Base-by-base conservation (phyloP, 2,888 invertebrate genomes). In the Euspilapteryx auroguttella region DNA sequence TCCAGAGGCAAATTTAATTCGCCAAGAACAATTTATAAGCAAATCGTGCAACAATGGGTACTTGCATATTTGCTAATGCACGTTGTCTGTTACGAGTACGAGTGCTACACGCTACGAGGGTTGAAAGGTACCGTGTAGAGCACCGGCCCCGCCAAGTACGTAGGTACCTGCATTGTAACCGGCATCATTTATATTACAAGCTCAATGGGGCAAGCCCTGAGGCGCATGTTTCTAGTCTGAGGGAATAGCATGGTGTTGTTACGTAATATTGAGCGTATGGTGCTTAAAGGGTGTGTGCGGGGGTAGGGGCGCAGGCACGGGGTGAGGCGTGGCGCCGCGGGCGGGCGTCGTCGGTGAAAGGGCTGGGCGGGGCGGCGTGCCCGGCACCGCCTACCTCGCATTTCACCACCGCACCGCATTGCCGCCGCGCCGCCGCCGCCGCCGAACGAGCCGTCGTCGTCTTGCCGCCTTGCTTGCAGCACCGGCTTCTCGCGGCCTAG, bases 341-440 rank as follows among this genome's bases (percentile, higher is more conserved):
- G 66, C 66, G 69, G 43, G 65, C 42, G 44, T 63, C 59, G 66
- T 63, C 61, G n/a, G 66, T 68, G 65, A 68, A 65, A 65, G 68
- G 66, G 63, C 65, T 63, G 65, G 69, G 66, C 65, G 68, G 64
- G 45, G 63, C 68, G 54, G 62, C 68, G 64, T 66, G 65, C 53
- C 36, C 59, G 58, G 62, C 51, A 52, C 69, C 65, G 62, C 71
- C 69, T 59, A 66, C 57, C 50, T 41, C 14, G 34, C 61, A 62
- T 73, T 73, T 71, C 73, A 69, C 71, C 73, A 73, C 58, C 55
- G 49, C 44, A 24, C 7, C 11, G 24, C 13, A 12, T 4, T 12
- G 15, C 15, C 14, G 12, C 21, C 20, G 10, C 9, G 39, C 38
- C 48, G 44, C 36, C 37, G 41, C 41, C 38, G 41, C 36, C 37